Evolutionary conservation across 2,888 invertebrate genomes (phyloP), one percentile per base, ranked within the genome.

Genomic region (Pyrocoelia pectoralis): DNA sequence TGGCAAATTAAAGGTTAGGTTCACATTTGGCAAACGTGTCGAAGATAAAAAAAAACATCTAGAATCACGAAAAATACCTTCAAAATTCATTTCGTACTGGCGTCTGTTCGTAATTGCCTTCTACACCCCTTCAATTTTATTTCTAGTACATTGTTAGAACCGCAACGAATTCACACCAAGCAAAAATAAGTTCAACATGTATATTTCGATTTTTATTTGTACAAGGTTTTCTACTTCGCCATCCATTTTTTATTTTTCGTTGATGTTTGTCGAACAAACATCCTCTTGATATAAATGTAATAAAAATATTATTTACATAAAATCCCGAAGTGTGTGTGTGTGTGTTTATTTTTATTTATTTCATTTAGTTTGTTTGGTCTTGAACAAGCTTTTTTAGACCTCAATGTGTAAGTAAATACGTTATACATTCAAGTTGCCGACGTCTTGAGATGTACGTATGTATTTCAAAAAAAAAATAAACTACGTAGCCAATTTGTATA

Each of bases 41-140:
- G 33, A 3, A 6, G 33, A 33, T 43, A 43, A 43, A 43, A 43
- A 43, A 43, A 12, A 40, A 9, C 4, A 4, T n/a, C n/a, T n/a
- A 40, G 13, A 2, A 40, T 9, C 40, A 4, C 3, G 3, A n/a
- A 40, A 43, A 17, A 12, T 43, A 43, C 43, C 13, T 43, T 17
- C 15, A 17, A 43, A 43, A 43, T 43, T 43, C 43, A 43, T 15
- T 43, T 43, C 17, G 17, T 15, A 9, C 43, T 12, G 33, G 33
- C 33, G 33, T n/a, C 33, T 33, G 33, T 33, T 33, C 33, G 33
- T 33, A 33, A 33, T 33, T 33, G 33, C 33, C 33, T 33, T n/a
- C n/a, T 6, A 33, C 33, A 33, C 33, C 33, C 33, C 33, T 33
- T 33, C 33, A n/a, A 33, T 33, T 33, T 33, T 33, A 33, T 33